Evolutionary conservation across 2,888 invertebrate species (phyloP), one percentile per base, ranked within the genome.

Genomic region (Drosophila parthenogenetica): DNA sequence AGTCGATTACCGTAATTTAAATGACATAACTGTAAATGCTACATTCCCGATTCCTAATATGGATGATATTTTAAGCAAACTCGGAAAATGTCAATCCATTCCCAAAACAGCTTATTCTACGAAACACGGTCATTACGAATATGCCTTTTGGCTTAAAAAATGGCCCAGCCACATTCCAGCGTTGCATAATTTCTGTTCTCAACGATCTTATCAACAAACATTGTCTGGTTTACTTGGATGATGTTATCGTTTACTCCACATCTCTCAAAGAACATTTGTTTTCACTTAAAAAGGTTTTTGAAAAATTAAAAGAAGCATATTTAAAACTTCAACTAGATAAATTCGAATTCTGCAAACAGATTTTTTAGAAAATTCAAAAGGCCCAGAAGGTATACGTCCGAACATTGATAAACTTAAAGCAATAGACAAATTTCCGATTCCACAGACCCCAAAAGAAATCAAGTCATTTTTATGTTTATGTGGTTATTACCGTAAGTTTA

Each of bases 311-410:
- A n/a, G 39, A 51, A 14, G 25, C 25, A 19, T 14, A 39, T 40
- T 22, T 37, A 32, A 35, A 49, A 49, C 16, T 35, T 3, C 49
- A 49, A 35, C 2, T 35, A 11, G 32, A 49, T 10, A 35, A 35
- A 49, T 17, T 11, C 35, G 16, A 49, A 11, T 49, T 35, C 25
- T 17, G 4, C n/a, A 49, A 49, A 35, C 48, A 13, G 35, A 32
- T 35, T 49, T 35, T 17, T 17, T 49, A 49, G 16, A 5, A 5
- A 35, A 35, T 49, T 13, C 16, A 10, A 49, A 35, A 49, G 35
- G 16, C 17, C 16, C 32, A 49, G 32, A 49, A 49, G 48, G 48
- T n/a, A n/a, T n/a, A n/a, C n/a, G n/a, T n/a, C n/a, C n/a, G n/a
- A n/a, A n/a, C n/a, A n/a, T n/a, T n/a, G n/a, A 32, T 14, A 14